Percentiles rank a stretch among this genome's conserved stretches.
Evolutionary conservation across 2,113 vertebrate genomes (phyloP).

Genomic region (Macroglossus sobrinus): DNA sequence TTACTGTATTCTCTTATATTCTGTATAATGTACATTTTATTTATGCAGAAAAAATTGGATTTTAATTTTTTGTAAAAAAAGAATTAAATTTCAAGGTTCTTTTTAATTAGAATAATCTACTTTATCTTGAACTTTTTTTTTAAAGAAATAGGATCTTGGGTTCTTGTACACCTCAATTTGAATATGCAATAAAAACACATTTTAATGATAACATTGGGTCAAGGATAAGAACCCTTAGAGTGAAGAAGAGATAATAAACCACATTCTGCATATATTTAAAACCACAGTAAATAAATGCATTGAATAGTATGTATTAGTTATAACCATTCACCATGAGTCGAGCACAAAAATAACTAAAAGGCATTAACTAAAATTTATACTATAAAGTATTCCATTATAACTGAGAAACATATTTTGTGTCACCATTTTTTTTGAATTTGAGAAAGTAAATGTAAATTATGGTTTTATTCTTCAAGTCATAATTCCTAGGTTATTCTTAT

Average conservation of each 20-base stretch:
- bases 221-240: background rate
- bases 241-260: background rate
- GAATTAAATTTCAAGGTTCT: background rate
- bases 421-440: background rate
- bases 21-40: background rate
- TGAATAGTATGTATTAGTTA: background rate
- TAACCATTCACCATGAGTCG: background rate
- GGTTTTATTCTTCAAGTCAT: background rate
- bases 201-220: background rate
- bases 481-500: background rate
- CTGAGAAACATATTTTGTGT: background rate
- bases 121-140: background rate
- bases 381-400: background rate
- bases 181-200: background rate
- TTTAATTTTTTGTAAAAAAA: no score
- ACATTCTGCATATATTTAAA: background rate
- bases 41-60: background rate
- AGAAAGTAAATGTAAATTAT: background rate
- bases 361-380: conserved; percentile 17
- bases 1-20: background rate
- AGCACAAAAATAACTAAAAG: background rate
- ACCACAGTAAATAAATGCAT: background rate
- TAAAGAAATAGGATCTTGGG: background rate
- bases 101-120: background rate
- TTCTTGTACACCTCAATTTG: background rate